These are phyloP conservation scores for Adrianichthys oophorus DNA, from an alignment of 2,797 vertebrate species.

Conservation along the genomic window DNA sequence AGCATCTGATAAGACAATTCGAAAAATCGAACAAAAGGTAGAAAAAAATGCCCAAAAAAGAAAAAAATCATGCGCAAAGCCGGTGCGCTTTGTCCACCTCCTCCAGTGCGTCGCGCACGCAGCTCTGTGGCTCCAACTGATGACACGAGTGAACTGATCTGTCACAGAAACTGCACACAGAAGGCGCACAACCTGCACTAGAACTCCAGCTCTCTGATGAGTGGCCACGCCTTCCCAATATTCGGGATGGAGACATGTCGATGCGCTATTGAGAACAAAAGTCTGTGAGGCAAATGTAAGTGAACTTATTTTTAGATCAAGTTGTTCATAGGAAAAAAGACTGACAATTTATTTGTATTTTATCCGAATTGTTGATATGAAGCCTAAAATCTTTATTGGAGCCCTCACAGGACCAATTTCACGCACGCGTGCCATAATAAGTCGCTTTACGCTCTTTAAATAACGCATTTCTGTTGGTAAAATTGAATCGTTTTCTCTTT, in stretches of 20 bases:
- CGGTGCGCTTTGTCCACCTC: conserved; percentile 40
- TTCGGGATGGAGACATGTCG: conserved; percentile 15
- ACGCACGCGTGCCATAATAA: too few species aligned
- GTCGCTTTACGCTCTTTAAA: too few species aligned
- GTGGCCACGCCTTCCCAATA: conserved; percentile 66
- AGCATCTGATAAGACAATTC: conserved; percentile 63
- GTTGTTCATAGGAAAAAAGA: too few species aligned
- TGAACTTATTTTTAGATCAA: background rate
- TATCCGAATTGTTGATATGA: too few species aligned
- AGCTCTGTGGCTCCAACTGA: conserved; percentile 40
- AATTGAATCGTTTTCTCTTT: too few species aligned
- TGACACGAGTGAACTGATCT: conserved; percentile 32
- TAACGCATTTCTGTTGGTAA: too few species aligned
- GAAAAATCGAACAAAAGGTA: conserved; percentile 3
- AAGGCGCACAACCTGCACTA: conserved; percentile 39
- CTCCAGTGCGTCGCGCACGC: conserved; percentile 34
- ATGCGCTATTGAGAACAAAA: background rate
- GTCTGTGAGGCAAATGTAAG: too few species aligned
- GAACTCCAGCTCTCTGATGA: conserved; percentile 51
- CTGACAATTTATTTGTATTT: too few species aligned
- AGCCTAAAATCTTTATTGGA: too few species aligned
- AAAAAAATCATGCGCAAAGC: conserved; percentile 36
- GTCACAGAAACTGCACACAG: conserved; percentile 20
- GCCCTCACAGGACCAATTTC: too few species aligned
- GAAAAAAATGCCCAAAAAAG: background rate